Conservation (phyloP, 1,140 invertebrate species). For the Drosophila ananassae region DNA sequence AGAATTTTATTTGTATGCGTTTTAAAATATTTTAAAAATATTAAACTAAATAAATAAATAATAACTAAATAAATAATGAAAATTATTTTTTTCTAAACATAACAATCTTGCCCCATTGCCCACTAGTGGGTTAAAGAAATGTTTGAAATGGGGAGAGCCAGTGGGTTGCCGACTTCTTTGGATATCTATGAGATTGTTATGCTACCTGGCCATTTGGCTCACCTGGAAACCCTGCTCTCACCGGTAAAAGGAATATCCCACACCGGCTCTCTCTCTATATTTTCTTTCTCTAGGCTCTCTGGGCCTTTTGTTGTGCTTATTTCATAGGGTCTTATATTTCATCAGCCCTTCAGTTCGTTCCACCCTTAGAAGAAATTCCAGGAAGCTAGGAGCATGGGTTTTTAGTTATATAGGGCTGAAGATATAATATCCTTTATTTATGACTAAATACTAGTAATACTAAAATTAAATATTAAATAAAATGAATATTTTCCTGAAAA, state of each 20-base stretch:
- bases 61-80: background rate
- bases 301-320: constrained; percentile 14
- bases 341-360: constrained; percentile 12
- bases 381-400: background rate
- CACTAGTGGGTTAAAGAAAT: constrained; percentile 4
- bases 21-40: background rate
- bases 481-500: no score
- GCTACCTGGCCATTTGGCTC: background rate
- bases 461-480: background rate
- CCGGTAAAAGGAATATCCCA: constrained; percentile 10
- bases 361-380: constrained; percentile 18
- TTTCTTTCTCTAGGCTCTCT: constrained; percentile 4
- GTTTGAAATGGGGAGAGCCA: constrained; percentile 20
- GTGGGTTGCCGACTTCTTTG: constrained; percentile 42
- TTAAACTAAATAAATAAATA: background rate
- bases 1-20: no score
- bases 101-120: no score
- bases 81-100: background rate
- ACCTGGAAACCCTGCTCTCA: constrained; percentile 20
- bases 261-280: background rate
- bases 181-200: constrained; percentile 1
- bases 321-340: constrained; percentile 19
- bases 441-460: background rate
- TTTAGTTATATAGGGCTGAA: background rate
- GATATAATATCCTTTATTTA: no score